These are phyloP conservation scores for Micromussa lordhowensis DNA, from an alignment of 92 coral and sea anemone species.

Conservation along the genomic window DNA sequence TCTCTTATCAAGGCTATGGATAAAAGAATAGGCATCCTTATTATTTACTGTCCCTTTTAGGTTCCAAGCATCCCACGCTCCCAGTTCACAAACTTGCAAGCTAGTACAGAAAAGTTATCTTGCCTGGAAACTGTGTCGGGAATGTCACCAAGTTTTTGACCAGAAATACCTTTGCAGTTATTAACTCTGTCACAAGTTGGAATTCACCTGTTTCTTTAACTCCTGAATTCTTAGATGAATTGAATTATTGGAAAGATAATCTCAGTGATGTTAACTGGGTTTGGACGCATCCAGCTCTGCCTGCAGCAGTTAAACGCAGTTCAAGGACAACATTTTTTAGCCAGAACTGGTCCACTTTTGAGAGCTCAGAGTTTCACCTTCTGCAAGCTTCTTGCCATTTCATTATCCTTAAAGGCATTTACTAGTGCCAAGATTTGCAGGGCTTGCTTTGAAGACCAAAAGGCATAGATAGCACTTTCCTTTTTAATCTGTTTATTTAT, in stretches of 20 bases:
- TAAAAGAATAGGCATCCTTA: background rate
- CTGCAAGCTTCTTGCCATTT: slow-evolving; percentile 57
- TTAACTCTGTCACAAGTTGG: slow-evolving; percentile 46
- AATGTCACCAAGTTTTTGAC: slow-evolving; percentile 57
- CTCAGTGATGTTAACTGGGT: too few species aligned
- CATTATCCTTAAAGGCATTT: slow-evolving; percentile 54
- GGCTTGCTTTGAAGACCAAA: too few species aligned
- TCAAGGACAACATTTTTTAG: too few species aligned
- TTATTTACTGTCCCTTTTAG: too few species aligned
- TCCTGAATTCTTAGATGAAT: slow-evolving; percentile 16
- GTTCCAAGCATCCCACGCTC: too few species aligned
- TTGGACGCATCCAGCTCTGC: too few species aligned
- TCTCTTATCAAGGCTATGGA: slow-evolving; percentile 25
- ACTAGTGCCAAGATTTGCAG: too few species aligned
- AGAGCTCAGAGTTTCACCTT: slow-evolving; percentile 71
- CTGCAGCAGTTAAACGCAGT: too few species aligned
- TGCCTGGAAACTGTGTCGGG: slow-evolving; percentile 56
- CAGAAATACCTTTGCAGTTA: slow-evolving; percentile 22
- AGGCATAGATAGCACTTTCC: too few species aligned
- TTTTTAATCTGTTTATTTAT: too few species aligned
- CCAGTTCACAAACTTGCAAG: slow-evolving; percentile 11
- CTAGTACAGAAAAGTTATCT: slow-evolving; percentile 51
- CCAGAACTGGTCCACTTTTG: slow-evolving; percentile 12
- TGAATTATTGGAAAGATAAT: background rate
- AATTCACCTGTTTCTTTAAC: slow-evolving; percentile 15